phyloP scores from a whole-genome alignment of 2,113 vertebrate species.

The Cryptotis parvus region DNA sequence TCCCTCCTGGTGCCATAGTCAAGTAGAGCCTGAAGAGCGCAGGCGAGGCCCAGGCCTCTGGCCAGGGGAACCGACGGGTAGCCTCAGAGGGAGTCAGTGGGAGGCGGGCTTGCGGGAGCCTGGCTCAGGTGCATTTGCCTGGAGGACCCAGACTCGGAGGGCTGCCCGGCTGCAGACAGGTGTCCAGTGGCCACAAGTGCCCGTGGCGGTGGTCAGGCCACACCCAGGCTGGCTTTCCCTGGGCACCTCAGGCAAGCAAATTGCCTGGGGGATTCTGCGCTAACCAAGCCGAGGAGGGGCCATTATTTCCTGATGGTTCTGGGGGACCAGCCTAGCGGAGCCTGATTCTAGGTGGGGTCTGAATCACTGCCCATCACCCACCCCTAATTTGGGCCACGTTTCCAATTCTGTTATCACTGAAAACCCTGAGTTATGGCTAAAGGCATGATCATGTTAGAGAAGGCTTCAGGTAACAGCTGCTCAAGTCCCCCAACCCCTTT shows the following conservation, averaged over 20 bases:
- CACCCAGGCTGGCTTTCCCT: not conserved
- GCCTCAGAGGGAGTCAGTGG: too few species aligned
- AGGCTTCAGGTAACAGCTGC: not conserved
- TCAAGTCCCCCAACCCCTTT: not conserved
- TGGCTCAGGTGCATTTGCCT: too few species aligned
- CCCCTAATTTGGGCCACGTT: not conserved
- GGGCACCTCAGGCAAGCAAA: not conserved
- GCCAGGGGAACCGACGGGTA: too few species aligned
- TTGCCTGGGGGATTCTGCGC: not conserved
- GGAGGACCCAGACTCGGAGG: not conserved
- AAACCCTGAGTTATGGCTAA: not conserved
- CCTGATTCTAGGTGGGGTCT: not conserved
- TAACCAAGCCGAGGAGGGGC: not conserved
- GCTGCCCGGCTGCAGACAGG: not conserved
- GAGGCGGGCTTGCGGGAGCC: too few species aligned
- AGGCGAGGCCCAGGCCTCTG: too few species aligned
- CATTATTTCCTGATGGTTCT: not conserved
- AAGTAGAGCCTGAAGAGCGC: too few species aligned
- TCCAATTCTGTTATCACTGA: not conserved
- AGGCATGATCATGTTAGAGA: not conserved
- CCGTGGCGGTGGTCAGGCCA: not conserved
- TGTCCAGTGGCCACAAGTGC: not conserved
- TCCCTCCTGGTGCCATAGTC: too few species aligned
- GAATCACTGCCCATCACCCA: not conserved
- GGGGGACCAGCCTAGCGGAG: not conserved